Percentiles rank a stretch among this genome's conserved stretches.
Evolutionary conservation across 2,797 vertebrate genomes (phyloP).

Genomic region (Tarsius wallacei): DNA sequence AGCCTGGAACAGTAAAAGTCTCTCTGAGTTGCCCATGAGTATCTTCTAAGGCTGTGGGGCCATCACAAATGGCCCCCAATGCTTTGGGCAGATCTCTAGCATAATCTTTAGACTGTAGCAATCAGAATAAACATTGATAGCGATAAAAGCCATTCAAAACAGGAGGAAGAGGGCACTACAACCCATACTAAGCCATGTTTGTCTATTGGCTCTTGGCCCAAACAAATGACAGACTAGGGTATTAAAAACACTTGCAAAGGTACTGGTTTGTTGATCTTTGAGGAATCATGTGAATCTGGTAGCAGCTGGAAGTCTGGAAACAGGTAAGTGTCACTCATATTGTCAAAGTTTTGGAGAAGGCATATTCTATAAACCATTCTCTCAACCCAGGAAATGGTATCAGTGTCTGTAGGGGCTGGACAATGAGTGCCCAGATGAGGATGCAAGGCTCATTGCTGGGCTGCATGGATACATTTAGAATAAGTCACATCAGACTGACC

Average conservation of each 20-base stretch:
- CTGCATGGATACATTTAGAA: background rate
- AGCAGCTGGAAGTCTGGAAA: background rate
- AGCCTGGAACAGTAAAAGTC: background rate
- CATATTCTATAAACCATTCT: background rate
- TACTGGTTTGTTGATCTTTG: background rate
- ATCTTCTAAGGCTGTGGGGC: slow-evolving; percentile 22
- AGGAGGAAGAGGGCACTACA: background rate
- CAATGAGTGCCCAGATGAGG: background rate
- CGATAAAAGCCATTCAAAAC: slow-evolving; percentile 42
- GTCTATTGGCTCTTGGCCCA: background rate
- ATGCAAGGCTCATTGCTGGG: background rate
- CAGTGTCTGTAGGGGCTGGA: background rate
- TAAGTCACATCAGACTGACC: slow-evolving; percentile 57
- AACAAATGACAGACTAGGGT: background rate
- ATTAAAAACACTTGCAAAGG: slow-evolving; percentile 31
- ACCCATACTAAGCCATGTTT: slow-evolving; percentile 38
- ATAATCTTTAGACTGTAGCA: slow-evolving; percentile 55
- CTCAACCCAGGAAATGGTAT: background rate
- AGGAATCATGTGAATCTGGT: background rate
- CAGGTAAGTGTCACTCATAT: slow-evolving; percentile 20
- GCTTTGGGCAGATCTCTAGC: slow-evolving; percentile 57
- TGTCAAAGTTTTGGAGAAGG: slow-evolving; percentile 23
- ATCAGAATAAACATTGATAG: slow-evolving; percentile 45
- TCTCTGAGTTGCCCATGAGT: slow-evolving; percentile 28
- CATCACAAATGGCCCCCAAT: background rate